phyloP scores from a whole-genome alignment of 2,797 vertebrate species.

The Hozukius guyotensis region DNA sequence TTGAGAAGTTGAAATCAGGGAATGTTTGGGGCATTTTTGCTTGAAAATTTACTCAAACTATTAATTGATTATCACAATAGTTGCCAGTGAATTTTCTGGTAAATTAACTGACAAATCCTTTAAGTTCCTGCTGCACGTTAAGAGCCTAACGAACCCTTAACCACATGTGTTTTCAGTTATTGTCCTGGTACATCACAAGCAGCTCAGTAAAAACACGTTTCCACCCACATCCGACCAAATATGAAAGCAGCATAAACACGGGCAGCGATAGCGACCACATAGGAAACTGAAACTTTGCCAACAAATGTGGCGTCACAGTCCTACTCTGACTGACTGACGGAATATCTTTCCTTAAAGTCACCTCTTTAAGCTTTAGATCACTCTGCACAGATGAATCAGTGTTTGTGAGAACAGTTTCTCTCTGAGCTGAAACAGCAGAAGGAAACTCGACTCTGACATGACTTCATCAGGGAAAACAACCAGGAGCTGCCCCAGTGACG shows the following conservation, averaged over 20 bases:
- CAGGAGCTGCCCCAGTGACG: slow-evolving; percentile 5
- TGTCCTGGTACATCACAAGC: not conserved
- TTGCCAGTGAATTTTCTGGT: not conserved
- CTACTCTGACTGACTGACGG: not conserved
- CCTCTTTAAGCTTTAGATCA: not conserved
- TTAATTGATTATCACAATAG: not conserved
- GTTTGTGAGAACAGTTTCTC: not conserved
- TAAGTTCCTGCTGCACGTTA: not conserved
- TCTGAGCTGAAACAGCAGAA: not conserved
- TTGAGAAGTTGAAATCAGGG: not conserved
- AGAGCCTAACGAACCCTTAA: not conserved
- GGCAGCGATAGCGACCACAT: not conserved
- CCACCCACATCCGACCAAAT: not conserved
- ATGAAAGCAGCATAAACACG: not conserved
- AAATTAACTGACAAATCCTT: not conserved
- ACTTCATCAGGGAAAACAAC: slow-evolving; percentile 19
- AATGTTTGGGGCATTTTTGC: not conserved
- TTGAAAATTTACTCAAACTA: not conserved
- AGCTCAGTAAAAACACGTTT: not conserved
- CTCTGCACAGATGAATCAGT: not conserved
- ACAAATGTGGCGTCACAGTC: not conserved
- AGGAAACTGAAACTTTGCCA: not conserved
- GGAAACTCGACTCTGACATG: slow-evolving; percentile 10
- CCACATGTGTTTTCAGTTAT: not conserved
- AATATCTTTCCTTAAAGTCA: not conserved